Percentiles rank a stretch among this genome's conserved stretches.
These are phyloP conservation scores for Gymnodraco acuticeps DNA, from an alignment of 2,797 vertebrate species.

Conservation along the genomic window DNA sequence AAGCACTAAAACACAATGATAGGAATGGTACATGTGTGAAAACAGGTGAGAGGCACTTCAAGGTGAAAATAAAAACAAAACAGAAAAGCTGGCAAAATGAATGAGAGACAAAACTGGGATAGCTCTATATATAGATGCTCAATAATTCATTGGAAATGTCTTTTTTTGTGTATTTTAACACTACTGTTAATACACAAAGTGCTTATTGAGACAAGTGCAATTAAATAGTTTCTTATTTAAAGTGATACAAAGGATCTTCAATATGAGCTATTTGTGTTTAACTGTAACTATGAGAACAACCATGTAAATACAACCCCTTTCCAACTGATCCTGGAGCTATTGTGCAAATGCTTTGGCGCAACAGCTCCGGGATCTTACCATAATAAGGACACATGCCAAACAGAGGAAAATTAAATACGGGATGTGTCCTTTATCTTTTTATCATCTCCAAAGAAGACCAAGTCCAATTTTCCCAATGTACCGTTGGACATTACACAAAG, in stretches of 20 bases:
- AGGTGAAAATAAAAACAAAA: conserved; percentile 45
- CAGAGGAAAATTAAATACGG: not conserved
- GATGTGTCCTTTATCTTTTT: not conserved
- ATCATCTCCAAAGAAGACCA: not conserved
- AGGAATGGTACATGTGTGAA: conserved; percentile 49
- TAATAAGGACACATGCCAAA: not conserved
- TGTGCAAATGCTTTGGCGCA: conserved; percentile 22
- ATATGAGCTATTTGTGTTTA: conserved; percentile 1
- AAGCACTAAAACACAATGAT: conserved; percentile 15
- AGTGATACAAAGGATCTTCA: not conserved
- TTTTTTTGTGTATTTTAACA: not conserved
- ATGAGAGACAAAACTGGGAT: not conserved
- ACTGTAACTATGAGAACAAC: not conserved
- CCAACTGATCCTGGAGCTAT: conserved; percentile 14
- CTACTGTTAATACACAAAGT: conserved; percentile 13
- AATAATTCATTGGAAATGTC: not conserved
- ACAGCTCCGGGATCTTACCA: not conserved
- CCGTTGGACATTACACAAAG: conserved; percentile 4
- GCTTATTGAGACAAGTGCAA: conserved; percentile 10
- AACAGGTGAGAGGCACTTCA: conserved; percentile 73
- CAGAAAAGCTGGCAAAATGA: conserved; percentile 17
- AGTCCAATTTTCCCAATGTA: conserved; percentile 14
- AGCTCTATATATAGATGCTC: not conserved
- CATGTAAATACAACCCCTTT: not conserved
- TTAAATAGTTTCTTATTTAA: not conserved